Evolutionary conservation across 2,113 vertebrate species (phyloP).

Genomic region (Paradoxurus hermaphroditus): DNA sequence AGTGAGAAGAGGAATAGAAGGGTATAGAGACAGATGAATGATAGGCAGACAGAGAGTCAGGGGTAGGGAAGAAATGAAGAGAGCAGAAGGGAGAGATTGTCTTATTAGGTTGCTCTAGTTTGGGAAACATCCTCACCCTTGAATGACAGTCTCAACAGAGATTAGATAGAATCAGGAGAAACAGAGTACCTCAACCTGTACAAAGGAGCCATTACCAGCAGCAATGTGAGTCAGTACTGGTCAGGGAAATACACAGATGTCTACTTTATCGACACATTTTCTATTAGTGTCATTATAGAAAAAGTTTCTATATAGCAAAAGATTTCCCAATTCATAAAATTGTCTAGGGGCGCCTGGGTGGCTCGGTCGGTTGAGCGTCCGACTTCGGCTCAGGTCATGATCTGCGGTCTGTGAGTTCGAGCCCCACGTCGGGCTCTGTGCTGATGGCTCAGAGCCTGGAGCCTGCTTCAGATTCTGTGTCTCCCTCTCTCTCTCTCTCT

Average conservation of each 20-base stretch:
- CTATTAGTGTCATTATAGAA: neutral
- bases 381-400: too few species aligned
- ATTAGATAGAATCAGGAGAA: neutral
- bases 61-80: neutral
- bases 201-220: neutral
- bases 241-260: neutral
- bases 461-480: too few species aligned
- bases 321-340: neutral
- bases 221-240: neutral
- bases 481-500: too few species aligned
- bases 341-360: too few species aligned
- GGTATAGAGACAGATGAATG: rapidly evolving
- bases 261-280: neutral
- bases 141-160: neutral
- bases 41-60: neutral
- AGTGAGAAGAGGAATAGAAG: neutral
- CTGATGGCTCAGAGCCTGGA: too few species aligned
- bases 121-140: neutral
- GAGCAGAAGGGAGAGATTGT: neutral
- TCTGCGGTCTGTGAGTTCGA: too few species aligned
- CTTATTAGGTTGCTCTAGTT: neutral
- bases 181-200: neutral
- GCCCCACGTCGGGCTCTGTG: too few species aligned
- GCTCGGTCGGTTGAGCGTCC: too few species aligned
- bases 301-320: neutral